Evolutionary conservation across 2,113 vertebrate species (phyloP).

Genomic region (Capreolus pygargus): DNA sequence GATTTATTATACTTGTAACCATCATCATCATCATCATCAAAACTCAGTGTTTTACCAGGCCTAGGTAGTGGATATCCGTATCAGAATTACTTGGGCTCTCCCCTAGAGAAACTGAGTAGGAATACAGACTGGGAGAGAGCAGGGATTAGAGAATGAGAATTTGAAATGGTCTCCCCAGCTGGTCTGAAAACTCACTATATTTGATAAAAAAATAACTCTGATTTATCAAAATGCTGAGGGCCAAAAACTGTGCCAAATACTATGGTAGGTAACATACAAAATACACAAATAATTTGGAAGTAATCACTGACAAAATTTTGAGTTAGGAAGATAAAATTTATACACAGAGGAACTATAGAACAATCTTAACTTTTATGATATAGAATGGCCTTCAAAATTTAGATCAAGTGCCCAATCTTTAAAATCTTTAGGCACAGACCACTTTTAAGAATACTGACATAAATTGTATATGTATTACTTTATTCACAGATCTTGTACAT

Average conservation of each 20-base stretch:
- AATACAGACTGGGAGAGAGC: background rate
- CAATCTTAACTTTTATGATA: background rate
- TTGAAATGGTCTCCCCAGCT: background rate
- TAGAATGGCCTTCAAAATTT: background rate
- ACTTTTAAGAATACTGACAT: background rate
- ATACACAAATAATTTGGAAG: background rate
- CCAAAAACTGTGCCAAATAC: background rate
- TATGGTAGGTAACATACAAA: background rate
- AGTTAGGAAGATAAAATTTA: background rate
- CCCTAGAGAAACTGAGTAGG: background rate
- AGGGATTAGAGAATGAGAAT: background rate
- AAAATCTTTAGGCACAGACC: background rate
- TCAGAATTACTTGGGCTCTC: background rate
- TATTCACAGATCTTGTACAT: background rate
- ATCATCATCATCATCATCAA: background rate
- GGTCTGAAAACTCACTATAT: background rate
- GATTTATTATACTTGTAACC: background rate
- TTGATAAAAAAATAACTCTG: background rate
- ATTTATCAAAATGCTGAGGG: background rate
- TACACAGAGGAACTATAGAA: background rate
- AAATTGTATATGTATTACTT: background rate
- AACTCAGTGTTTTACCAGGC: background rate
- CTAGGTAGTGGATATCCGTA: background rate
- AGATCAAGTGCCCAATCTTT: background rate
- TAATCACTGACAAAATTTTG: background rate